Evolutionary conservation across 2,888 invertebrate species (phyloP).

Genomic region (Brassicogethes aeneus): DNA sequence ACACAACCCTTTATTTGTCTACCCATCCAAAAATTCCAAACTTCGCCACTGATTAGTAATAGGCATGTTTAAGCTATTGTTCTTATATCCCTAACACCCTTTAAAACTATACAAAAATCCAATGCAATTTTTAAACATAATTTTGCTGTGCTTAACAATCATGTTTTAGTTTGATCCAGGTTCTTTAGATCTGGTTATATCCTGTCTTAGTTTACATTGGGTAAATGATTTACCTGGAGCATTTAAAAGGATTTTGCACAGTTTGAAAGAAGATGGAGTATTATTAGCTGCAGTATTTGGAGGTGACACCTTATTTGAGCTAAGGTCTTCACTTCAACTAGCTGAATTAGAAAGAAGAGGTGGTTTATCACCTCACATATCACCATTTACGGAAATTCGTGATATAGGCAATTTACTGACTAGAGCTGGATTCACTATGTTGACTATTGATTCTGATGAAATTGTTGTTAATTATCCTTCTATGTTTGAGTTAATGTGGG

Average conservation of each 20-base stretch:
- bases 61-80: too few relatives aligned
- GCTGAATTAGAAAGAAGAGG: slow-evolving; percentile 89
- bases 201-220: slow-evolving; percentile 89
- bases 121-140: too few relatives aligned
- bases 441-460: slow-evolving; percentile 93
- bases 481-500: slow-evolving; percentile 90
- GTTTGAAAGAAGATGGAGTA: slow-evolving; percentile 83
- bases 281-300: slow-evolving; percentile 92
- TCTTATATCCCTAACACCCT: too few relatives aligned
- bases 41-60: too few relatives aligned
- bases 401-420: slow-evolving; percentile 83
- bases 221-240: slow-evolving; percentile 93
- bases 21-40: too few relatives aligned
- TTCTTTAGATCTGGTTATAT: slow-evolving; percentile 80
- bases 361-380: slow-evolving; percentile 83
- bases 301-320: slow-evolving; percentile 88
- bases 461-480: slow-evolving; percentile 82
- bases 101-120: too few relatives aligned
- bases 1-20: too few relatives aligned
- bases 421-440: slow-evolving; percentile 81
- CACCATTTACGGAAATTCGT: slow-evolving; percentile 77
- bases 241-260: slow-evolving; percentile 56
- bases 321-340: slow-evolving; percentile 82
- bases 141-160: too few relatives aligned
- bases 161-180: slow-evolving; percentile 59